Base-by-base conservation (phyloP, 2,888 invertebrate genomes). In the Ophion costatus region DNA sequence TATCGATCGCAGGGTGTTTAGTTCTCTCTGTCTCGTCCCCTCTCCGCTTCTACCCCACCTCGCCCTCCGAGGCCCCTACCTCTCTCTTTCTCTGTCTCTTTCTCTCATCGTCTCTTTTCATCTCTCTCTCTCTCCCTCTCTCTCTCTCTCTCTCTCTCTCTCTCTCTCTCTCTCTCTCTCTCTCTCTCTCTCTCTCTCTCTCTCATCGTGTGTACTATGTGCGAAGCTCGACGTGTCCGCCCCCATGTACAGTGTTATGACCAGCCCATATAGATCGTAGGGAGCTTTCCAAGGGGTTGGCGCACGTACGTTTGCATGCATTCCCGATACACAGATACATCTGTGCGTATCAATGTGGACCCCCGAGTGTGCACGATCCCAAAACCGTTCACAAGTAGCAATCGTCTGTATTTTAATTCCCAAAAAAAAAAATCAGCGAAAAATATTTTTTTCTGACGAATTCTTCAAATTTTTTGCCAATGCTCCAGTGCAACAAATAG, bases 1-100 rank as follows among this genome's bases (percentile, higher is more conserved):
- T 92, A 92, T 92, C 92, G 92, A 92, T 89, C 92, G 90, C 29
- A 3, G 79, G 71, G 81, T 86, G 86, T 90, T 91, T 88, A 87
- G 88, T 86, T 87, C 82, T 59, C 61, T 38, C 73, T 38, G 61
- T 66, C 78, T 80, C 85, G 66, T 76, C 79, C 81, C 24, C 70
- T 82, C 59, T 70, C 51, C 29, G 2, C 45, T 45, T 45, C 45
- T 11, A 11, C 45, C 10, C 45, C 45, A 11, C 0, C 11, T 45
- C 14, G 0, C 45, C 45, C 45, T 14, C 45, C 67, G n/a, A n/a
- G n/a, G 22, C 57, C 70, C 51, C 64, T 29, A 63, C 67, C 71
- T 78, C 84, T 69, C 76, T 79, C 82, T 33, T 75, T 80, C 63
- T 71, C 57, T 67, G 61, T 63, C 51, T 59, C 66, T 22, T 51